These are phyloP conservation scores for Vespertilio murinus DNA, from an alignment of 2,797 vertebrate genomes.

Conservation along the genomic window DNA sequence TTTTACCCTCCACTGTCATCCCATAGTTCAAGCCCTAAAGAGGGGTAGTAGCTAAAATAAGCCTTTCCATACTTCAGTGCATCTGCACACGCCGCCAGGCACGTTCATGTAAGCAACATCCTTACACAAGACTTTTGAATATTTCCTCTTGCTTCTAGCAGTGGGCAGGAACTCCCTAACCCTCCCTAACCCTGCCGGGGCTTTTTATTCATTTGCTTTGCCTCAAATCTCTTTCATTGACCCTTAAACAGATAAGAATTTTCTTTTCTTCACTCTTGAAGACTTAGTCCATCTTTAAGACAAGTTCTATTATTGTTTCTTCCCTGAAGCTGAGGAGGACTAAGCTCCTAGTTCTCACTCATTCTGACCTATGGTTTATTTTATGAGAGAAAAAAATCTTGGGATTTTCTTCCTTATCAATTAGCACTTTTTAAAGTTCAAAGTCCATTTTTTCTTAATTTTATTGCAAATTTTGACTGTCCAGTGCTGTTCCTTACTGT, in stretches of 20 bases:
- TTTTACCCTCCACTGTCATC: not conserved
- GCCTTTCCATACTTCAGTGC: not conserved
- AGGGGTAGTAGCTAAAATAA: not conserved
- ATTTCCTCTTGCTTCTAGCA: not conserved
- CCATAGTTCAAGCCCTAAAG: not conserved
- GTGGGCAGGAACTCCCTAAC: not conserved
- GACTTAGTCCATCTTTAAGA: not conserved
- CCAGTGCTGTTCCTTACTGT: not conserved
- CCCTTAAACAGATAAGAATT: not conserved
- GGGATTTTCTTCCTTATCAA: not conserved
- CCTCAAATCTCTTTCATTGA: not conserved
- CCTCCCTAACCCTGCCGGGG: no score
- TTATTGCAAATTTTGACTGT: not conserved
- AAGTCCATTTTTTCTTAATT: not conserved
- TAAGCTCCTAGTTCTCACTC: not conserved
- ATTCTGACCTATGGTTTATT: not conserved
- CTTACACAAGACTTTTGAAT: not conserved
- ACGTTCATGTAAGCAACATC: not conserved
- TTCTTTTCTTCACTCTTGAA: not conserved
- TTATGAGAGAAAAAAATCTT: not conserved
- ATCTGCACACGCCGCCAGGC: not conserved
- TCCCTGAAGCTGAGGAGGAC: not conserved
- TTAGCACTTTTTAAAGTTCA: not conserved
- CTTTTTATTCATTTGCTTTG: not conserved
- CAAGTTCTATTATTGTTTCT: not conserved